A percentile compares a stretch with the other conserved stretches of the same genome.
These are phyloP conservation scores for Botia kubotai DNA, from an alignment of 2,797 vertebrate genomes.

Conservation along the genomic window DNA sequence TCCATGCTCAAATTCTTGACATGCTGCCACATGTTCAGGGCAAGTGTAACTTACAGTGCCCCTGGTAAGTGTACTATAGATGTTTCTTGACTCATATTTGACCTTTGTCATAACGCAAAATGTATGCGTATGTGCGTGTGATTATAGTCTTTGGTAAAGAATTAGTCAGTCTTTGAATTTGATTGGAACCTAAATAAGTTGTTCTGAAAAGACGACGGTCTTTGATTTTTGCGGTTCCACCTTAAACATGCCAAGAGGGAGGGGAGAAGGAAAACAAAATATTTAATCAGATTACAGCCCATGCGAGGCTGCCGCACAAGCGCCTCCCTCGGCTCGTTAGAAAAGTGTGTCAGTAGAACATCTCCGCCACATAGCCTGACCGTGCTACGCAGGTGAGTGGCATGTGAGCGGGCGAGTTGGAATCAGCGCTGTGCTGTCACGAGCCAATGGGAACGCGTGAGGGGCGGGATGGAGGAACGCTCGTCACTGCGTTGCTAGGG, in stretches of 20 bases:
- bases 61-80: slow-evolving; percentile 48
- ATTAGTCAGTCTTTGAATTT: not conserved
- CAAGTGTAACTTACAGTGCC: slow-evolving; percentile 66
- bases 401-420: slow-evolving; percentile 68
- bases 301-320: slow-evolving; percentile 56
- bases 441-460: slow-evolving; percentile 65
- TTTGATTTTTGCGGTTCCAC: slow-evolving; percentile 63
- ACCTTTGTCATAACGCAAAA: slow-evolving; percentile 13
- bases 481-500: slow-evolving; percentile 71
- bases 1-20: slow-evolving; percentile 77
- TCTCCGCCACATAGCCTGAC: slow-evolving; percentile 67
- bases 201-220: slow-evolving; percentile 45
- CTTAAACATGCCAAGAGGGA: slow-evolving; percentile 57
- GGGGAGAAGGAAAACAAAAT: slow-evolving; percentile 18
- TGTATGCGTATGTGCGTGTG: not conserved
- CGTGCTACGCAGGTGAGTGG: slow-evolving; percentile 70
- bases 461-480: slow-evolving; percentile 51
- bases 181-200: slow-evolving; percentile 49
- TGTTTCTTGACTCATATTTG: slow-evolving; percentile 38
- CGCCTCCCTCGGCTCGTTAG: slow-evolving; percentile 62
- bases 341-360: slow-evolving; percentile 85
- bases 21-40: slow-evolving; percentile 71
- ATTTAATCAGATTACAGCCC: slow-evolving; percentile 66
- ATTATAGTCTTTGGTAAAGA: not conserved
- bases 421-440: slow-evolving; percentile 37